phyloP scores from a whole-genome alignment of 2,113 vertebrate species.

The Alces alces region DNA sequence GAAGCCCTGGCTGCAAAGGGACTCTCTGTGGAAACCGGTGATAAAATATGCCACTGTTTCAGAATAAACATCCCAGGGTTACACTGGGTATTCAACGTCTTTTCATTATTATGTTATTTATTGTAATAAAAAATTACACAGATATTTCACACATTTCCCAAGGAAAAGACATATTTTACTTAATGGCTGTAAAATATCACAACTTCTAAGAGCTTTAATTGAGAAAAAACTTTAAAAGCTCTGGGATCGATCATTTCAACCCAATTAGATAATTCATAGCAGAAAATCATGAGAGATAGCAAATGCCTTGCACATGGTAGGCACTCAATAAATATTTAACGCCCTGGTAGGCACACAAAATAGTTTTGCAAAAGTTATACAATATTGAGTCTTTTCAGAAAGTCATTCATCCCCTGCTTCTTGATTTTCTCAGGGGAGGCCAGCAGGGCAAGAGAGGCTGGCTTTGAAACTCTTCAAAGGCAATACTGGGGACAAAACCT shows the following conservation, averaged over 20 bases:
- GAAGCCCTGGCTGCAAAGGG: background rate
- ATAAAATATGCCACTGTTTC: background rate
- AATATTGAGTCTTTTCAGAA: background rate
- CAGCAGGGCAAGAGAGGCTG: background rate
- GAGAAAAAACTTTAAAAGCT: background rate
- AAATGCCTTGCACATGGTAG: conserved; percentile 22
- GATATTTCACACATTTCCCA: background rate
- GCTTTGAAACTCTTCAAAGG: background rate
- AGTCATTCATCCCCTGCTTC: background rate
- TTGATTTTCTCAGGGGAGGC: background rate
- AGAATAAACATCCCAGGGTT: background rate
- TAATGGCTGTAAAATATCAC: background rate
- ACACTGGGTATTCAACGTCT: background rate
- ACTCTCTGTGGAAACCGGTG: background rate
- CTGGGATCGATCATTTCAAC: background rate
- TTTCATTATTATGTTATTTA: background rate
- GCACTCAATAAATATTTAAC: conserved; percentile 49
- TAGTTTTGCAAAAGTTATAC: background rate
- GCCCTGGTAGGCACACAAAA: background rate
- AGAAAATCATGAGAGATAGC: background rate
- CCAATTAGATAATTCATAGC: background rate
- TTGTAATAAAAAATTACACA: background rate
- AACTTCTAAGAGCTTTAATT: background rate
- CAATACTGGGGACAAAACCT: background rate
- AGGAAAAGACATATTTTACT: background rate